These are phyloP conservation scores for Cotesia glomerata DNA, from an alignment of 1,140 invertebrate genomes.

Conservation along the genomic window DNA sequence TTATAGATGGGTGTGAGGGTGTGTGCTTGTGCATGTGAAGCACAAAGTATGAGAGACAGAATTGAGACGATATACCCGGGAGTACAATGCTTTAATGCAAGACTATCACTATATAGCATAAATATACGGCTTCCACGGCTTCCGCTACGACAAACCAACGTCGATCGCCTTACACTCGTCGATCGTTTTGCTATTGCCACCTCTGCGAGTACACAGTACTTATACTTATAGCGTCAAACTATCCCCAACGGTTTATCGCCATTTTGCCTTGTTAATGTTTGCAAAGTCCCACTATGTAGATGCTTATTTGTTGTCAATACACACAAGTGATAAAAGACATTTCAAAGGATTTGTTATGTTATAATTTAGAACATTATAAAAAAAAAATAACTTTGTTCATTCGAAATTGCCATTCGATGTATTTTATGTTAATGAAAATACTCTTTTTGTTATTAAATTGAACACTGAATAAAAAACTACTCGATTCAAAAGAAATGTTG, in stretches of 20 bases:
- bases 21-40: too few relatives aligned
- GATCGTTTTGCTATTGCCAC: slow-evolving; percentile 59
- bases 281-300: neutral
- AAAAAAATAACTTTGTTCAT: too few relatives aligned
- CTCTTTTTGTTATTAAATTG: too few relatives aligned
- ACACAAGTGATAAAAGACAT: too few relatives aligned
- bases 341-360: too few relatives aligned
- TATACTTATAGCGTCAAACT: slow-evolving; percentile 1
- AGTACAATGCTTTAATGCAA: neutral
- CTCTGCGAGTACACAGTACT: slow-evolving; percentile 30
- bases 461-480: too few relatives aligned
- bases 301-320: too few relatives aligned
- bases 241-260: neutral
- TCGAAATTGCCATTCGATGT: too few relatives aligned
- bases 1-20: neutral
- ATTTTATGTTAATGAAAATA: too few relatives aligned
- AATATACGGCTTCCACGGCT: slow-evolving; percentile 55
- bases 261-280: slow-evolving; percentile 3
- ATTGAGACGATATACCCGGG: slow-evolving; percentile 2
- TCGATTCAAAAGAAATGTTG: too few relatives aligned
- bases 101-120: slow-evolving; percentile 36
- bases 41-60: neutral
- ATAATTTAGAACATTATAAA: too few relatives aligned
- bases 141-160: slow-evolving; percentile 60
- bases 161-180: slow-evolving; percentile 57